Conservation (phyloP, 2,797 vertebrate genomes). For the Mormyrus proboscirostris region DNA sequence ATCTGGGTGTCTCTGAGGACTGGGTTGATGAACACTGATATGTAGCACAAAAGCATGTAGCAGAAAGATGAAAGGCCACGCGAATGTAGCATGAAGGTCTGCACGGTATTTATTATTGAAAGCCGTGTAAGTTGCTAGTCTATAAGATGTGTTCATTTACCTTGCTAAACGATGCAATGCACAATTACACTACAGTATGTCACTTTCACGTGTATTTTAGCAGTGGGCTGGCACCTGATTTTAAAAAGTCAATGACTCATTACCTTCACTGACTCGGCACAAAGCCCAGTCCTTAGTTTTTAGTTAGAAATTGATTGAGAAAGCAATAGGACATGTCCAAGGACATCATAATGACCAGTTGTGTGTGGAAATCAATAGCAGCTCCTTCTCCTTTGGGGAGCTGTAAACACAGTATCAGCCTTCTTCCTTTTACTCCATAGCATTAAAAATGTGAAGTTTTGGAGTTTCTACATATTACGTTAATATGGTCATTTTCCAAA, state of each 20-base stretch:
- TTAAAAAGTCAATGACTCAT: conserved; percentile 1
- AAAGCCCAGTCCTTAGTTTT: background rate
- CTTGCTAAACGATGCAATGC: background rate
- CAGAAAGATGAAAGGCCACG: background rate
- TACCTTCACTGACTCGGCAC: background rate
- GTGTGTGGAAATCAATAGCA: background rate
- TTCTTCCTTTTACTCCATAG: background rate
- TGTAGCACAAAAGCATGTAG: background rate
- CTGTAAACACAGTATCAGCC: background rate
- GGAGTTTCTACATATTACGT: background rate
- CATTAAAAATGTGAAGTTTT: background rate
- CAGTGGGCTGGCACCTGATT: background rate
- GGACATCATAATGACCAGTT: background rate
- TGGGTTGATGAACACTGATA: background rate
- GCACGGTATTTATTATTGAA: background rate
- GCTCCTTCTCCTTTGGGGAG: background rate
- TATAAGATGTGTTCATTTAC: background rate
- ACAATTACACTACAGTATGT: background rate
- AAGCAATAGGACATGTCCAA: background rate
- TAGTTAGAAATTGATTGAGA: conserved; percentile 3
- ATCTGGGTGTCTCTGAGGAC: background rate
- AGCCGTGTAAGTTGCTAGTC: background rate
- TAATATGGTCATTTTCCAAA: background rate
- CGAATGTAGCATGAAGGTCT: background rate
- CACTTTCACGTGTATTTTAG: background rate